Evolutionary conservation across 2,888 invertebrate species (phyloP).

Genomic region (Tachina fera): DNA sequence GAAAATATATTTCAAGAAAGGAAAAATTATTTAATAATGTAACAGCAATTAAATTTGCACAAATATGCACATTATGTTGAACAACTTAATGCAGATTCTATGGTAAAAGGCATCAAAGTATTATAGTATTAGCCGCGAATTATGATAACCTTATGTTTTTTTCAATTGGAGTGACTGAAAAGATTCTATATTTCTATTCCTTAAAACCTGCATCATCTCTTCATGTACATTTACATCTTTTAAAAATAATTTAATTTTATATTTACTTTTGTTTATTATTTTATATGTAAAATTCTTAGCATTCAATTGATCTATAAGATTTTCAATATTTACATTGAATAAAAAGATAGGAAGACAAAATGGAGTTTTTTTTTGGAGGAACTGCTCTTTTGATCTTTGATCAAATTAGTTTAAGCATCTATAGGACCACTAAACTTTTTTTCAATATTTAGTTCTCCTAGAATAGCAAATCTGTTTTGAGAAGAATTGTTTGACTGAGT

Average conservation of each 20-base stretch:
- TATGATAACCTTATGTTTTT: too few species aligned
- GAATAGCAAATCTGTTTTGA: not conserved
- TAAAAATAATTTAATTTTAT: not conserved
- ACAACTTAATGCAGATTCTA: not conserved
- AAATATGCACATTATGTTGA: not conserved
- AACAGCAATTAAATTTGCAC: conserved; percentile 7
- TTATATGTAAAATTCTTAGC: not conserved
- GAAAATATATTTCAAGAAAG: not conserved
- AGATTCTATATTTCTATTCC: not conserved
- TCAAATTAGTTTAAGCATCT: not conserved
- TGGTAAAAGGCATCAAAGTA: too few species aligned
- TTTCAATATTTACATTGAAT: not conserved
- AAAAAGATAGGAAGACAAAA: not conserved
- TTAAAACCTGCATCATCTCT: not conserved
- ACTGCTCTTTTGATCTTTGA: too few species aligned
- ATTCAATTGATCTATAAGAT: not conserved
- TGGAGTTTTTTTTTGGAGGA: not conserved
- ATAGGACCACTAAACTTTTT: not conserved
- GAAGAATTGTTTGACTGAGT: not conserved
- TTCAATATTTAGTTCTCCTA: not conserved
- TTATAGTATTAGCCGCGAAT: too few species aligned
- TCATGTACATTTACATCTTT: not conserved
- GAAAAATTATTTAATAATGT: conserved; percentile 6
- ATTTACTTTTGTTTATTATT: not conserved
- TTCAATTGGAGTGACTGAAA: too few species aligned